Conservation (phyloP, 2,113 vertebrate species). For the Campylomormyrus tamandua region DNA sequence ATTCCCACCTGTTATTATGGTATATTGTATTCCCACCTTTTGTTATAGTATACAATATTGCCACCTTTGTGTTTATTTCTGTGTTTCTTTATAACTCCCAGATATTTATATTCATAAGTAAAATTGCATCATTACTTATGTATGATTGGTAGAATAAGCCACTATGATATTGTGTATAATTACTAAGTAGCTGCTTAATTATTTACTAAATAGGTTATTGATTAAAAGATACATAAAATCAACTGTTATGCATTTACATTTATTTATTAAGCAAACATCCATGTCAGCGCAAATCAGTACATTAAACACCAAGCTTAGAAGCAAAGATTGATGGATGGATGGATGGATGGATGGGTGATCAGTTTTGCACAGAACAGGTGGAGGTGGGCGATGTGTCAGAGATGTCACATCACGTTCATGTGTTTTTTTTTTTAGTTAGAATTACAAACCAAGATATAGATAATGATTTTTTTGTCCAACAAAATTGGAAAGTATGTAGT, state of each 20-base stretch:
- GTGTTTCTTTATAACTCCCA: neutral
- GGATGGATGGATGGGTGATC: neutral
- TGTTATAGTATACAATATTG: too few relatives aligned
- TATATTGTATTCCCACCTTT: too few relatives aligned
- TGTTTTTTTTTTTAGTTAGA: neutral
- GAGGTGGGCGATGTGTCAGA: neutral
- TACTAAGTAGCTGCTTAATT: neutral
- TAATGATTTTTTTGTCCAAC: neutral
- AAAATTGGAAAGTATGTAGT: neutral
- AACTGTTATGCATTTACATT: neutral
- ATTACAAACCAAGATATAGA: neutral
- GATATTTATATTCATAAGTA: neutral
- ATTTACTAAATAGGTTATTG: neutral
- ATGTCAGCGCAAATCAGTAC: neutral
- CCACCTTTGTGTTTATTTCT: neutral
- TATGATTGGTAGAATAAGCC: neutral
- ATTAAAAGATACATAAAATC: neutral
- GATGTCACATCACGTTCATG: neutral
- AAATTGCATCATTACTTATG: neutral
- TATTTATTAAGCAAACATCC: neutral
- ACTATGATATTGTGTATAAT: neutral
- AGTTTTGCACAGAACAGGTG: neutral
- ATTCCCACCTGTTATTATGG: too few relatives aligned
- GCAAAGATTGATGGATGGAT: neutral
- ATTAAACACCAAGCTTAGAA: neutral